Conservation (phyloP, 1,140 invertebrate genomes). For the Zaprionus vittiger region DNA sequence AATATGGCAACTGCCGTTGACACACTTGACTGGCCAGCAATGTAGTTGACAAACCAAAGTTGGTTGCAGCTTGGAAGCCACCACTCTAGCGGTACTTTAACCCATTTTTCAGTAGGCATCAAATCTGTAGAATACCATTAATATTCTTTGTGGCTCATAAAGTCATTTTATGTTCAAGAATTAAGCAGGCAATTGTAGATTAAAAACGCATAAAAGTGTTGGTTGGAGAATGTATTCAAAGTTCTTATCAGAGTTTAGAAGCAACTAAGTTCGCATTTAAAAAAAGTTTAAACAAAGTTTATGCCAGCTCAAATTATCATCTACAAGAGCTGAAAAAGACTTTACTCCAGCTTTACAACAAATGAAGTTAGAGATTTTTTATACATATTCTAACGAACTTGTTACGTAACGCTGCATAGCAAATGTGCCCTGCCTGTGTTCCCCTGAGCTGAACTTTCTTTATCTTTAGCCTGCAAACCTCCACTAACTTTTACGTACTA, state of each 20-base stretch:
- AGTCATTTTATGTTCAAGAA: background rate
- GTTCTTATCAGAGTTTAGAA: background rate
- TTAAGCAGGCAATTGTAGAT: background rate
- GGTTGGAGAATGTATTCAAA: background rate
- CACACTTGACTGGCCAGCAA: conserved; percentile 36
- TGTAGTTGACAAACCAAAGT: conserved; percentile 37
- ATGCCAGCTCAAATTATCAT: background rate
- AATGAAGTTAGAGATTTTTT: background rate
- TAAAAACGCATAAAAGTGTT: background rate
- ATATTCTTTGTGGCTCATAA: background rate
- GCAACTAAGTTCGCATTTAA: background rate
- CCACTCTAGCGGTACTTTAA: conserved; percentile 41
- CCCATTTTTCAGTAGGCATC: conserved; percentile 23
- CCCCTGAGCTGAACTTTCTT: background rate
- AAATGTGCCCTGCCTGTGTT: background rate
- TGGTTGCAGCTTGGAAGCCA: conserved; percentile 18
- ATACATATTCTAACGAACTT: background rate
- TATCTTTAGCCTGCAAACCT: background rate
- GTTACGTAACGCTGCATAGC: background rate
- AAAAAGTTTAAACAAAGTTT: background rate
- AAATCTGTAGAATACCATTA: background rate
- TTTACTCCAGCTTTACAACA: background rate
- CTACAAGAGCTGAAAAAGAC: background rate
- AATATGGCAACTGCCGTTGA: conserved; percentile 38
- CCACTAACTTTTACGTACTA: too few relatives aligned